phyloP scores from a whole-genome alignment of 2,113 vertebrate genomes.

The Apistogramma diplotaenia region DNA sequence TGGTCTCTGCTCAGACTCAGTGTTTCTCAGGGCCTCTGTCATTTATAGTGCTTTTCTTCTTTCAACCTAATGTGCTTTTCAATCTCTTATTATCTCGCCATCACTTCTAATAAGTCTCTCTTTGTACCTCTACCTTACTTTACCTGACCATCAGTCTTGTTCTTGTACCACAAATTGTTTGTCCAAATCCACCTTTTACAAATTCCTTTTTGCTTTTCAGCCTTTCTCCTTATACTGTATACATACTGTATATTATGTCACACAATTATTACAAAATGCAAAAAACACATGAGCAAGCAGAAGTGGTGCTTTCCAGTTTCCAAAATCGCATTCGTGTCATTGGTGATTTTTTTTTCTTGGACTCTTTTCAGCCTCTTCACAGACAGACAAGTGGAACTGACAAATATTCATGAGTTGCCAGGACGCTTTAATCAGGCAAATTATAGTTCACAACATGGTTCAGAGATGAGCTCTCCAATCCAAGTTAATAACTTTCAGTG shows the following conservation, averaged over 20 bases:
- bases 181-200: background rate
- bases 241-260: background rate
- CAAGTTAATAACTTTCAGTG: constrained; percentile 55
- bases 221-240: background rate
- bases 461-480: constrained; percentile 53
- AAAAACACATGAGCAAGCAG: background rate
- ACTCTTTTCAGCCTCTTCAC: constrained; percentile 26
- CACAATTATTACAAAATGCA: background rate
- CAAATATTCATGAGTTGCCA: constrained; percentile 65
- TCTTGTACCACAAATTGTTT: background rate
- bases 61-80: background rate
- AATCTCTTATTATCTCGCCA: background rate
- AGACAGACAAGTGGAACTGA: constrained; percentile 50
- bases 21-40: background rate
- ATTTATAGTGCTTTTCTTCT: background rate
- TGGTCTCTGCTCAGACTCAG: background rate
- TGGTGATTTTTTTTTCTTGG: constrained; percentile 11
- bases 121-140: background rate
- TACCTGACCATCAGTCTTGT: background rate
- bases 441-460: constrained; percentile 53
- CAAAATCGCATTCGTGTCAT: background rate
- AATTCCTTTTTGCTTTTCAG: background rate
- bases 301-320: background rate
- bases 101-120: background rate
- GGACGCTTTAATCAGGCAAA: constrained; percentile 66